Evolutionary conservation across 2,113 vertebrate species (phyloP), one percentile per base, ranked within the genome.

Genomic region (Cacatua alba): DNA sequence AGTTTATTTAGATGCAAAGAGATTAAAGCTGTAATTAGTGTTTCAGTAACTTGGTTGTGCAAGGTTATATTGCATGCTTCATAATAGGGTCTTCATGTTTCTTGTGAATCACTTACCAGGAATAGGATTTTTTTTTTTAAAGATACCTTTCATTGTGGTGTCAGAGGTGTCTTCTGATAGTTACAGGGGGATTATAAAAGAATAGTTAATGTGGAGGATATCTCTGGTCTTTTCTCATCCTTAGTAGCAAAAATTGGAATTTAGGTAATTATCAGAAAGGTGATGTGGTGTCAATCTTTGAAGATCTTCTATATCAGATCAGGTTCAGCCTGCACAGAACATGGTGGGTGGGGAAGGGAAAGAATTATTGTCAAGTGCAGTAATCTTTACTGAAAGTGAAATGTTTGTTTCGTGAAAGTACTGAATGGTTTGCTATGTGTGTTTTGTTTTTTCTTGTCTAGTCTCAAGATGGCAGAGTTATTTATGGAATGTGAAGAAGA

Each of bases 401-500:
- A 26, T 7, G 12, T 25, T 57, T 68, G 13, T 41, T 94, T 60
- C 1, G 12, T 72, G 3, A 4, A 63, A 70, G 21, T 92, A 46
- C 28, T 68, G 26, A 88, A 44, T 82, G 21, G 70, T 75, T 88
- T 88, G 11, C 2, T 60, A 6, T 77, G 26, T 94, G 31, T 43
- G 29, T 17, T 43, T 11, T 35, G 57, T 69, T 92, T 96, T 93
- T 90, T 90, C 33, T 65, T 76, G 48, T 96, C 76, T 87, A 96
- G 96, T 92, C 63, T 79, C 92, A 98, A 95, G 53, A 99, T 99
- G 99, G 99, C 99, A 75, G 99, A 99, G 97, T 98, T 99, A 55
- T 99, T 99, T 97, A 99, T 99, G 99, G 99, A 99, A 96, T 99
- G 99, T 98, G 99, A 99, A 76, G 99, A 99, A 97, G 99, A 99